phyloP scores from a whole-genome alignment of 2,797 vertebrate genomes.

The Anableps anableps region DNA sequence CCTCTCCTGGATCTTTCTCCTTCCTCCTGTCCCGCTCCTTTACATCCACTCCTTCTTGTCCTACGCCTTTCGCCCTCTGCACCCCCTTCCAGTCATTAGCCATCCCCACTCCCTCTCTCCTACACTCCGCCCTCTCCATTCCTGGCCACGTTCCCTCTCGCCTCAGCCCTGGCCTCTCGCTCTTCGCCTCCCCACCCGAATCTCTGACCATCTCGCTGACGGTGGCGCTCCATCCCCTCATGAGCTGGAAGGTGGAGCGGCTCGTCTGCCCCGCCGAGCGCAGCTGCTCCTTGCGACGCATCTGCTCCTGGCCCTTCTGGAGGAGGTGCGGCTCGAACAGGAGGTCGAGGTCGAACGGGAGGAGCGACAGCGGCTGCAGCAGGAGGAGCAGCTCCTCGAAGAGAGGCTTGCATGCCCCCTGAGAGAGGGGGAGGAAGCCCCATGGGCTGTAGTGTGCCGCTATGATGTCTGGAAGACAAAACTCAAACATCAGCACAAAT shows the following conservation, averaged over 20 bases:
- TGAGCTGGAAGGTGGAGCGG: constrained; percentile 94
- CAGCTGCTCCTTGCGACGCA: constrained; percentile 91
- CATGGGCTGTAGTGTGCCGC: constrained; percentile 90
- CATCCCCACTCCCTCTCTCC: constrained; percentile 29
- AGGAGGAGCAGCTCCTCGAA: constrained; percentile 94
- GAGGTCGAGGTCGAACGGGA: constrained; percentile 95
- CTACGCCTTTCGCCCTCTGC: constrained; percentile 71
- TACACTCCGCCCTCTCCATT: constrained; percentile 45
- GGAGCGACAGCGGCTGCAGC: constrained; percentile 93
- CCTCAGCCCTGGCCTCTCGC: constrained; percentile 58
- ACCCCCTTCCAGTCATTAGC: constrained; percentile 55
- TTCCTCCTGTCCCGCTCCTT: constrained; percentile 40
- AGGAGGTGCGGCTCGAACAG: constrained; percentile 92
- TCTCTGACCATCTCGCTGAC: constrained; percentile 72
- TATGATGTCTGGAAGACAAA: constrained; percentile 84
- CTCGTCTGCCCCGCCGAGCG: constrained; percentile 85
- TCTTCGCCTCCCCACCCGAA: constrained; percentile 53
- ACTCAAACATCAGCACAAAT: background rate
- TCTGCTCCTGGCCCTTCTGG: constrained; percentile 90
- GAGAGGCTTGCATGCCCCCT: constrained; percentile 87
- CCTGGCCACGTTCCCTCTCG: constrained; percentile 81
- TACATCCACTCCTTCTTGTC: constrained; percentile 50
- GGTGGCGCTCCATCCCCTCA: constrained; percentile 80
- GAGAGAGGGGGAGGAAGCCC: constrained; percentile 91
- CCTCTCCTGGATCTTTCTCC: constrained; percentile 44